Conservation (phyloP, 2,113 vertebrate genomes). For the Actenoides hombroni region DNA sequence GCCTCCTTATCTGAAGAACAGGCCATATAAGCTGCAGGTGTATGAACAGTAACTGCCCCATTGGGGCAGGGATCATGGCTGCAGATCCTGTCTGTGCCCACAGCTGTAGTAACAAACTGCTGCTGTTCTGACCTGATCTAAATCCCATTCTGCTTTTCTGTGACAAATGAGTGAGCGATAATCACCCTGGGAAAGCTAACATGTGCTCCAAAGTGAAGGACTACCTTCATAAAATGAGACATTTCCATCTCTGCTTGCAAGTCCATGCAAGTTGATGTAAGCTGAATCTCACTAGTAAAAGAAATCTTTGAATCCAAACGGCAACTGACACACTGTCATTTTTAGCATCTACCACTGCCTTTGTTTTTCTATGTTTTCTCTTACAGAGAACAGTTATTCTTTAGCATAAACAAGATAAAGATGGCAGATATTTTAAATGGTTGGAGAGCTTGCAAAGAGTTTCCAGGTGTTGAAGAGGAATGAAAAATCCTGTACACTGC, state of each 20-base stretch:
- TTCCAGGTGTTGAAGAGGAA: background rate
- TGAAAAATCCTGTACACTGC: background rate
- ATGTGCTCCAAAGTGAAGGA: background rate
- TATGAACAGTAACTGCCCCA: accelerated
- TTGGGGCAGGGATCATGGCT: background rate
- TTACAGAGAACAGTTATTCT: background rate
- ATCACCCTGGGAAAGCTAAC: background rate
- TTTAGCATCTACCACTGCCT: background rate
- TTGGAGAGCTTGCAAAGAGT: background rate
- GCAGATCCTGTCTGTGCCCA: too few relatives aligned
- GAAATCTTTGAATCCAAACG: background rate
- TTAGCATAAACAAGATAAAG: background rate
- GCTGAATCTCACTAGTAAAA: background rate
- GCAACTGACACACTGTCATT: background rate
- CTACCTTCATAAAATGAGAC: accelerated
- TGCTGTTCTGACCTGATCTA: background rate
- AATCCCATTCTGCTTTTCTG: accelerated
- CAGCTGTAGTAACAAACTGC: background rate
- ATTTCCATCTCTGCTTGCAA: background rate
- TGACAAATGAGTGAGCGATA: background rate
- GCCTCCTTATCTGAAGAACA: background rate
- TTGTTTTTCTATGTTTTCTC: background rate
- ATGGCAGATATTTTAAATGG: background rate
- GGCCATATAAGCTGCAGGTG: too few relatives aligned
- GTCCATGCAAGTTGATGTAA: background rate